Conservation (phyloP, 2,888 invertebrate species). For the Sphaerophoria taeniata region DNA sequence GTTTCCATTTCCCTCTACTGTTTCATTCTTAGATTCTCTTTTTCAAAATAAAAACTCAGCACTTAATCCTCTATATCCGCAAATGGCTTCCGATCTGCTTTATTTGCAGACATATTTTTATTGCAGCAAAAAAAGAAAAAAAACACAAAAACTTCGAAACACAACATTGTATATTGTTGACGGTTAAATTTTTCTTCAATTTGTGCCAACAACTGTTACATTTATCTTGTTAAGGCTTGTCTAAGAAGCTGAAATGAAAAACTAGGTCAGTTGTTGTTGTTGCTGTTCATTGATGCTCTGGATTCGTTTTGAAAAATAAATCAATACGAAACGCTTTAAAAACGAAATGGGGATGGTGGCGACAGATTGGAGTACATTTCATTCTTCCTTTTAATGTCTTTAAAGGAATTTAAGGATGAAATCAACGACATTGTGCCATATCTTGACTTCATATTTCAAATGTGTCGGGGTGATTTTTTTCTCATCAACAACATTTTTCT, state of each 20-base stretch:
- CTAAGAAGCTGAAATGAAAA: background rate
- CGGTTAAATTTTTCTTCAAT: constrained; percentile 5
- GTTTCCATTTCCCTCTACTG: no score
- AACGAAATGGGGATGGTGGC: constrained; percentile 10
- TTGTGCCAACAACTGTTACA: constrained; percentile 8
- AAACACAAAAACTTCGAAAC: background rate
- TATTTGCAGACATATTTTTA: background rate
- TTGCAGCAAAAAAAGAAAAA: constrained; percentile 6
- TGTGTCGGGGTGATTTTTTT: no score
- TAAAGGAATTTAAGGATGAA: background rate
- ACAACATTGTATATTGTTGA: background rate
- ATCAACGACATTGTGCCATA: background rate
- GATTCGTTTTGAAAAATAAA: constrained; percentile 24
- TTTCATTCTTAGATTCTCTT: background rate
- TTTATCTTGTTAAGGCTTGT: constrained; percentile 15
- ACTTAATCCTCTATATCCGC: background rate
- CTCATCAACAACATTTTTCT: no score
- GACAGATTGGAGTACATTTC: constrained; percentile 22
- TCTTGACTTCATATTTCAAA: no score
- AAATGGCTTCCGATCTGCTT: constrained; percentile 13
- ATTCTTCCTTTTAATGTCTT: background rate
- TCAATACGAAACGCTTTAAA: constrained; percentile 23
- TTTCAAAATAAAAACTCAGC: background rate
- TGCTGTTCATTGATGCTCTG: constrained; percentile 20
- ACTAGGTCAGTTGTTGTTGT: constrained; percentile 13